Base-by-base conservation (phyloP, 2,888 invertebrate species). In the Odontocolon sp. region DNA sequence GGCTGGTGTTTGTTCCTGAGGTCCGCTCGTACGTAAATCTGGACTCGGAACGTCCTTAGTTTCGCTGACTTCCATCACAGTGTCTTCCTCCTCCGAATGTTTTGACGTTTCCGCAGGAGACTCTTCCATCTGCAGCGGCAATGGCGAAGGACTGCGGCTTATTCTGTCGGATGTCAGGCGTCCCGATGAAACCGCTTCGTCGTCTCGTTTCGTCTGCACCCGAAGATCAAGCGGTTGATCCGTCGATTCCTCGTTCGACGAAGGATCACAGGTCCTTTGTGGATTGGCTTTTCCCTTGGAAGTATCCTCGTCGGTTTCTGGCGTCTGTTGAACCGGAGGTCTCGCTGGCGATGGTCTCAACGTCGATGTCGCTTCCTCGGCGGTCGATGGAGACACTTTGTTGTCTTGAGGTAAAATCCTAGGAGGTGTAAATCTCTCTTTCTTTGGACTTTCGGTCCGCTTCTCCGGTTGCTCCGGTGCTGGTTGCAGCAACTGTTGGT, bases 381-480 rank as follows among this genome's bases (percentile, higher is more conserved):
- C 93, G 1, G 94, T 93, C 3, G 94, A 92, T 6, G 95, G 94
- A 33, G 95, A 95, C 8, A 94, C 93, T 84, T 94, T 95, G 78
- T 86, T 91, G 26, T 40, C 91, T 83, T 80, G 87, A 0, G 68
- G 86, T 21, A 91, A 91, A 16, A 92, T 85, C 81, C 92, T 91
- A 0, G 92, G 93, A 2, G 94, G 94, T 1, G 94, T 93, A 61
- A 91, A 91, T 57, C 93, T 89, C 57, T 94, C 92, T 76, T 92
- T 92, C 21, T 92, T 91, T 4, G 91, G 90, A 81, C 93, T 91
- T 63, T 92, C 93, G 74, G 92, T 91, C 80, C 92, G 92, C 33
- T 92, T 92, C 73, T 92, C 90, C 18, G 91, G 90, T 26, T 92
- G 90, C 50, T 93, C 92, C 26, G 92, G 91, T n/a, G 64, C n/a